Evolutionary conservation across 2,797 vertebrate genomes (phyloP), one percentile per base, ranked within the genome.

Genomic region (Scolopax rusticola): DNA sequence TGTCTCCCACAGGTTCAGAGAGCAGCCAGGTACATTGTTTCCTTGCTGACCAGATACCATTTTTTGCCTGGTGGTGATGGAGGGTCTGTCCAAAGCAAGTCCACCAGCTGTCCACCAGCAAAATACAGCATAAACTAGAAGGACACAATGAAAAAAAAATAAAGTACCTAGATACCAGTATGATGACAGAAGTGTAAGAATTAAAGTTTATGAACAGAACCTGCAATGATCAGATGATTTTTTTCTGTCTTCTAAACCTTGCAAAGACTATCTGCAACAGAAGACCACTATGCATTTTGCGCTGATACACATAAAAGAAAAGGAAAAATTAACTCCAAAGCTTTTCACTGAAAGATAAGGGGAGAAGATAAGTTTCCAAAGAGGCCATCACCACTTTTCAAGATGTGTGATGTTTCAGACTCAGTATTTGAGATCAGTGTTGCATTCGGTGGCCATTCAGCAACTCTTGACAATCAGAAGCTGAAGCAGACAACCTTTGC

Each of bases 401-500:
- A 93, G 82, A 69, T 64, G 48, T 3, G 2, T 64, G 36, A 88
- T 78, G 56, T 85, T 54, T 91, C 45, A 84, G 41, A 76, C 53
- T 81, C 48, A 54, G 64, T 53, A 57, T 50, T 41, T 7, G 20
- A 92, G 48, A 78, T 57, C 5, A 33, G 16, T 33, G 7, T 41
- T 84, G 67, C 27, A 69, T 57, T 95, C 77, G 90, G 75, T 59
- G 45, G 24, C 15, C 7, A 48, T 93, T 77, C 69, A 90, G 76
- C 54, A 84, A 78, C 27, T 41, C 21, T 27, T 76, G 76, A 85
- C 74, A 95, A 81, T 47, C 47, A 81, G 85, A 71, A 91, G 50
- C 60, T 61, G 79, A 94, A 97, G 68, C 32, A 96, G 67, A 18
- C 53, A 90, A 86, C 6, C 25, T 96, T 50, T 67, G 30, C 74